phyloP scores from a whole-genome alignment of 2,888 invertebrate species.

The Dexiosoma caninum region DNA sequence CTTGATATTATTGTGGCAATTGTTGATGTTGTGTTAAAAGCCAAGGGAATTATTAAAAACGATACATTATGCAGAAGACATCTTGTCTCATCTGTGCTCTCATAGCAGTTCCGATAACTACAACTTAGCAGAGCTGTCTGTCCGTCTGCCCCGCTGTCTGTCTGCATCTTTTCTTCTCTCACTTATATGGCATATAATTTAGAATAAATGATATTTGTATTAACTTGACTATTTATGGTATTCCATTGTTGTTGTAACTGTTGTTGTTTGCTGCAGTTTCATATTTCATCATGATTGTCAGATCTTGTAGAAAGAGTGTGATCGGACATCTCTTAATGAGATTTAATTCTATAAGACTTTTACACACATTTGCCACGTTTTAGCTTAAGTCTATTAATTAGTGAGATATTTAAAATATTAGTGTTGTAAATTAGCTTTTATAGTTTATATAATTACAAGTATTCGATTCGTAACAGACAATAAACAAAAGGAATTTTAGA shows the following conservation, averaged over 20 bases:
- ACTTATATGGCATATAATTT: constrained; percentile 52
- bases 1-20: constrained; percentile 21
- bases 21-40: constrained; percentile 49
- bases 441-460: constrained; percentile 45
- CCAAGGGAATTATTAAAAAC: constrained; percentile 51
- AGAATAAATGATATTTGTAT: constrained; percentile 62
- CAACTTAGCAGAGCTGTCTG: constrained; percentile 38
- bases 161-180: neutral
- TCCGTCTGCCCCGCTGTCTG: neutral
- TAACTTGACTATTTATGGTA: constrained; percentile 56
- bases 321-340: constrained; percentile 7
- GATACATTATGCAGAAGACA: constrained; percentile 29
- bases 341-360: constrained; percentile 16
- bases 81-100: constrained; percentile 28
- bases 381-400: constrained; percentile 48
- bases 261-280: neutral
- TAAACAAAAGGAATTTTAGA: neutral
- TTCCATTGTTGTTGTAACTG: neutral
- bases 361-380: constrained; percentile 5
- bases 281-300: constrained; percentile 27
- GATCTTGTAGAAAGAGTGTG: neutral
- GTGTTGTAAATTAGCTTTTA: constrained; percentile 57
- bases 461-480: constrained; percentile 8
- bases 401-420: constrained; percentile 49
- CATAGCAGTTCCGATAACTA: constrained; percentile 17